Percentiles rank a stretch among this genome's conserved stretches.
Conservation (phyloP, 92 coral and sea anemone species). For the Epizoanthus stellaris region DNA sequence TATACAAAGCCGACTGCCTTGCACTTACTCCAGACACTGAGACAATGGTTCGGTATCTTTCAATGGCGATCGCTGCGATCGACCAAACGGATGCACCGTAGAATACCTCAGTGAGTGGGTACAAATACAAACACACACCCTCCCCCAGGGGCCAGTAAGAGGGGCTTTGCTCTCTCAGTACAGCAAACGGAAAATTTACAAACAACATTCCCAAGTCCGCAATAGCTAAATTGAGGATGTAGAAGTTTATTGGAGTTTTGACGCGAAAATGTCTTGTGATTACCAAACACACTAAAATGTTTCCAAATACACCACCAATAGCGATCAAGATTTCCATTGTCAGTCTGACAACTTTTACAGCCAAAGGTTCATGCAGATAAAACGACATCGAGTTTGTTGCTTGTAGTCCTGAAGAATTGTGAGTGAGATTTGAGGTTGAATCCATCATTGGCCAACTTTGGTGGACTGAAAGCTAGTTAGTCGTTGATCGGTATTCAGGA, state of each 20-base stretch:
- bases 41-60: conserved; percentile 61
- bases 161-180: conserved; percentile 69
- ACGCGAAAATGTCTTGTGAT: conserved; percentile 61
- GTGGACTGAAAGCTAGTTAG: too few species aligned
- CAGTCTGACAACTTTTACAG: conserved; percentile 57
- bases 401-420: neutral
- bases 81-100: conserved; percentile 89
- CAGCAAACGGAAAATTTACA: conserved; percentile 76
- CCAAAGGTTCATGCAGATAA: conserved; percentile 63
- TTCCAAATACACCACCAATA: conserved; percentile 75
- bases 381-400: neutral
- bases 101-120: conserved; percentile 86
- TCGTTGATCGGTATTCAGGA: too few species aligned
- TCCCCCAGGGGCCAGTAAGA: conserved; percentile 83
- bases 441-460: neutral
- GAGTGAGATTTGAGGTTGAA: conserved; percentile 5
- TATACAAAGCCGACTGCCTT: conserved; percentile 25
- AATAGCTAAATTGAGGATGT: conserved; percentile 83
- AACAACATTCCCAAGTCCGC: conserved; percentile 85
- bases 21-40: conserved; percentile 3
- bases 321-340: conserved; percentile 65
- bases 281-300: conserved; percentile 66
- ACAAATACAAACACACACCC: conserved; percentile 65
- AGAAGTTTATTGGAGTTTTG: conserved; percentile 65
- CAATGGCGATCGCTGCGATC: conserved; percentile 89